These are phyloP conservation scores for Andrena dorsata DNA, from an alignment of 2,888 invertebrate genomes.

Conservation along the genomic window DNA sequence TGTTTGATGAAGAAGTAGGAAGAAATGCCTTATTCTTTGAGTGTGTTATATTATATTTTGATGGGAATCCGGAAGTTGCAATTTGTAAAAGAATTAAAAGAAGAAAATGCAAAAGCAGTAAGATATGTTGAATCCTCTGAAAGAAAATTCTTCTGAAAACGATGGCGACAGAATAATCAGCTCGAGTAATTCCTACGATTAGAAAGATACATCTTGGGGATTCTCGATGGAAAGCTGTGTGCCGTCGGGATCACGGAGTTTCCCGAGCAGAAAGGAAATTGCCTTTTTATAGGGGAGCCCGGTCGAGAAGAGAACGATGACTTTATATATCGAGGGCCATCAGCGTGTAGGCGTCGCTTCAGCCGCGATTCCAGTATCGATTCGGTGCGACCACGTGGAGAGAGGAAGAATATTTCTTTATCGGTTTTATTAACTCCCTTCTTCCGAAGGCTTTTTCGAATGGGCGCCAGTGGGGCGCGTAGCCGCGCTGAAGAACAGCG, in stretches of 20 bases:
- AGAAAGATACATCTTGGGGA: conserved; percentile 29
- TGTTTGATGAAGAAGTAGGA: no score
- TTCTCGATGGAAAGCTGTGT: conserved; percentile 13
- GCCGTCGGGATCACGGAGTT: conserved; percentile 13
- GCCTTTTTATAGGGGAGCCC: conserved; percentile 58
- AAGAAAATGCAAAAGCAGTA: not conserved
- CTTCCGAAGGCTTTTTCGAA: conserved; percentile 25
- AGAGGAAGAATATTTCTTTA: conserved; percentile 56
- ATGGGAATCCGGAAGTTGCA: no score
- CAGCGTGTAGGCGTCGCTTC: conserved; percentile 71
- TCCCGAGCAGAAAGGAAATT: conserved; percentile 55
- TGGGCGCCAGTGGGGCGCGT: conserved; percentile 25
- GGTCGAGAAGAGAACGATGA: conserved; percentile 51
- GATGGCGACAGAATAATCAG: conserved; percentile 11
- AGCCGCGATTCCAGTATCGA: conserved; percentile 73
- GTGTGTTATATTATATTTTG: not conserved
- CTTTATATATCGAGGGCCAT: conserved; percentile 56
- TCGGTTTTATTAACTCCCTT: conserved; percentile 49
- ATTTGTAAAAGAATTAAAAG: no score
- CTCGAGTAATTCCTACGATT: conserved; percentile 44
- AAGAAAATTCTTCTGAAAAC: not conserved
- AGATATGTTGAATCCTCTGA: not conserved
- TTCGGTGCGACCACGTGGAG: conserved; percentile 60
- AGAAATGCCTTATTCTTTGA: not conserved
- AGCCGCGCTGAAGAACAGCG: not conserved